These are phyloP conservation scores for Microtus montanus DNA, from an alignment of 2,113 vertebrate species.

Conservation along the genomic window DNA sequence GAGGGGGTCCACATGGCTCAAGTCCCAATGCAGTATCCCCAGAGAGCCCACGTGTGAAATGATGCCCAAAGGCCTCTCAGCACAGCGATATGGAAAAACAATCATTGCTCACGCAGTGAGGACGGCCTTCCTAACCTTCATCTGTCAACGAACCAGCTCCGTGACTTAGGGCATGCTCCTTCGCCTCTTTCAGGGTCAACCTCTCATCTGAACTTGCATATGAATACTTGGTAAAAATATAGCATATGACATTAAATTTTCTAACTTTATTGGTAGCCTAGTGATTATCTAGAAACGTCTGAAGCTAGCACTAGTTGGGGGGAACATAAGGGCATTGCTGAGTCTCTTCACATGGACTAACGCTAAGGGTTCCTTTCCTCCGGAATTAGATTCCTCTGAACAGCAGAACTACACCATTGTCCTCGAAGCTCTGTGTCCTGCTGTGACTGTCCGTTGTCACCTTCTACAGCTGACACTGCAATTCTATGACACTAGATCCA, in stretches of 20 bases:
- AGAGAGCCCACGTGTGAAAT: neutral
- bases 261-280: slow-evolving; percentile 15
- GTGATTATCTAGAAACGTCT: neutral
- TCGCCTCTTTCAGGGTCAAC: neutral
- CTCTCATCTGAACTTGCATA: neutral
- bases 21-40: neutral
- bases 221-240: neutral
- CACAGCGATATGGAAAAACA: neutral
- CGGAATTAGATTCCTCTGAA: neutral
- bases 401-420: too few species aligned
- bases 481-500: neutral
- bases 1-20: neutral
- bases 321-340: neutral
- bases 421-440: neutral
- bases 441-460: neutral
- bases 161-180: neutral
- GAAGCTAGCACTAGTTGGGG: neutral
- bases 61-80: neutral
- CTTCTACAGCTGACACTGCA: neutral
- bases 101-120: neutral
- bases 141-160: neutral
- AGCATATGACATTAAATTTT: neutral
- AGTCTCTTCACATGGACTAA: neutral
- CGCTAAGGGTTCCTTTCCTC: neutral
- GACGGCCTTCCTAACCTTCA: neutral